phyloP scores from a whole-genome alignment of 2,797 vertebrate species.

The Enteromius trimaculatus region DNA sequence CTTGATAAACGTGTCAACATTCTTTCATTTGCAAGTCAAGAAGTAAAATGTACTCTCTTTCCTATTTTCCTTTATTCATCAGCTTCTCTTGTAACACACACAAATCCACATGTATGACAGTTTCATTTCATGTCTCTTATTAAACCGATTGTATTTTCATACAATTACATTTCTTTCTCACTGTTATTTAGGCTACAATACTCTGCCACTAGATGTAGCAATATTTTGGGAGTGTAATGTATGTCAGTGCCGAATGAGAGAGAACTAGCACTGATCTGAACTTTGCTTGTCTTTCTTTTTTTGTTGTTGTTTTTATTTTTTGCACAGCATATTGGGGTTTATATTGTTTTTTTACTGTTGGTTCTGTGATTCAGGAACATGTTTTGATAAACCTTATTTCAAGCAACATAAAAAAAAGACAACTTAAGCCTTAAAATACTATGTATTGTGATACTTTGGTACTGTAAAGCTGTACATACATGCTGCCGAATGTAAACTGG shows the following conservation, averaged over 20 bases:
- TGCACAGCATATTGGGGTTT: constrained; percentile 80
- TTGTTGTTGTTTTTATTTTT: constrained; percentile 61
- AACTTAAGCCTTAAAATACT: constrained; percentile 85
- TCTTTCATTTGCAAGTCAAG: constrained; percentile 70
- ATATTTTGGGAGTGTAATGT: constrained; percentile 53
- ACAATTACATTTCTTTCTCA: too few species aligned
- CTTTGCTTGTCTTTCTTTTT: constrained; percentile 70
- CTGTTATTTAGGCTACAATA: constrained; percentile 51
- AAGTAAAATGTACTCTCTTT: constrained; percentile 53
- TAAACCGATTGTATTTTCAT: too few species aligned
- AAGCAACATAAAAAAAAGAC: constrained; percentile 61
- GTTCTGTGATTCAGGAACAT: constrained; percentile 73
- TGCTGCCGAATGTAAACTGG: constrained; percentile 82
- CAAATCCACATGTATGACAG: constrained; percentile 6
- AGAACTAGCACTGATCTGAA: constrained; percentile 76
- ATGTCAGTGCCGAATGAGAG: constrained; percentile 64
- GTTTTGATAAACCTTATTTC: constrained; percentile 69
- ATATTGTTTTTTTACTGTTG: constrained; percentile 64
- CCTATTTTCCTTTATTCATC: constrained; percentile 52
- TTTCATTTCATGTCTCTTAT: constrained; percentile 41
- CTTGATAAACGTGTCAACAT: constrained; percentile 66
- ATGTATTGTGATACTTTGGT: constrained; percentile 79
- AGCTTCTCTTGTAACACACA: neutral
- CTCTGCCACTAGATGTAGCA: constrained; percentile 79
- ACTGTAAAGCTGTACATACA: constrained; percentile 80